Evolutionary conservation across 2,113 vertebrate species (phyloP).

Genomic region (Perccottus glenii): DNA sequence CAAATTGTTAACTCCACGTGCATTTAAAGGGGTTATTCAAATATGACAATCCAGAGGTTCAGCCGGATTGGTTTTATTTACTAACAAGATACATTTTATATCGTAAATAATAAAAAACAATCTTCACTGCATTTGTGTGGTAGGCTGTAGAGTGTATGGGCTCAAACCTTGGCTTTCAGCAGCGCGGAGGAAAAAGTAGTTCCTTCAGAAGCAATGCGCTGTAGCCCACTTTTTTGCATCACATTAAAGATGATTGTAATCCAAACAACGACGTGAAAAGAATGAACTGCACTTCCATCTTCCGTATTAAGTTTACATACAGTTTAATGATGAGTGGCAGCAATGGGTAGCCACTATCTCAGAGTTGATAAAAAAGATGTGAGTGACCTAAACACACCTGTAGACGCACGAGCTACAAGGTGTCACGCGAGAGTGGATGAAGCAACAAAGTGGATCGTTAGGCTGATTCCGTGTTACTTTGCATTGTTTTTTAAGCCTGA

Average conservation of each 20-base stretch:
- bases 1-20: no score
- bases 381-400: slow-evolving; percentile 5
- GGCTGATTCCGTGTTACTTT: no score
- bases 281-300: no score
- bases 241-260: no score
- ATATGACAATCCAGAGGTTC: no score
- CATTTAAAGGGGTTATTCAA: no score
- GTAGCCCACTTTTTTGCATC: neutral
- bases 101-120: neutral
- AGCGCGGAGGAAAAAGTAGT: slow-evolving; percentile 73
- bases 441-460: neutral
- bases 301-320: no score
- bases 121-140: neutral
- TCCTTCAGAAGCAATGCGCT: slow-evolving; percentile 14
- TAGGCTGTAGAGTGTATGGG: no score
- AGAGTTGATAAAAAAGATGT: neutral
- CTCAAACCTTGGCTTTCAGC: slow-evolving; percentile 27
- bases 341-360: neutral
- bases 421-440: neutral
- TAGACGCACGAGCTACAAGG: neutral
- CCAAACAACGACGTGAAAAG: no score
- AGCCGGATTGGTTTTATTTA: no score
- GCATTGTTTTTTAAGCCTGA: no score
- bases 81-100: neutral
- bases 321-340: no score